A percentile compares a stretch with the other conserved stretches of the same genome.
phyloP scores from a whole-genome alignment of 2,797 vertebrate genomes.

The Cirrhinus molitorella region DNA sequence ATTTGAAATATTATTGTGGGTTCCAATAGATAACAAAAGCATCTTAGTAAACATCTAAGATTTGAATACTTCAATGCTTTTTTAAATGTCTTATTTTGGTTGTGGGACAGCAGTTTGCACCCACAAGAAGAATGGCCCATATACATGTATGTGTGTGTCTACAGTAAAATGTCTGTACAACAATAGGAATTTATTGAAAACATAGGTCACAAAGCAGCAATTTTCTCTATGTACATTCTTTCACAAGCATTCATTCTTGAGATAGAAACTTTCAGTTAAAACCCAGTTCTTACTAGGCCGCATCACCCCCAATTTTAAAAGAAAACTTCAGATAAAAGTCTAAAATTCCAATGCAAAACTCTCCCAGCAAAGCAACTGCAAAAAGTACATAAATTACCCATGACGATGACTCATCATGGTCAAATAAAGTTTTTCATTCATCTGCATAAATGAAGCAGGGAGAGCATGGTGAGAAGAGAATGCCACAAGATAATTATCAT shows the following conservation, averaged over 20 bases:
- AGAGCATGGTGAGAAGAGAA: neutral
- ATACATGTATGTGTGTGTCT: neutral
- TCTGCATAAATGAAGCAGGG: constrained; percentile 7
- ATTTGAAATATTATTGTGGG: too few relatives aligned
- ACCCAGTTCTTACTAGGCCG: neutral
- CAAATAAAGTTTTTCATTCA: constrained; percentile 12
- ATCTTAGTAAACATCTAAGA: too few relatives aligned
- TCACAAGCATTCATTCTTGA: neutral
- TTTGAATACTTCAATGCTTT: too few relatives aligned
- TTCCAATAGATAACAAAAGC: too few relatives aligned
- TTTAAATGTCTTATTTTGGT: too few relatives aligned
- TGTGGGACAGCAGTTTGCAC: too few relatives aligned
- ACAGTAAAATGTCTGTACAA: neutral
- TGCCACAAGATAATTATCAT: constrained; percentile 17
- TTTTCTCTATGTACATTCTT: neutral
- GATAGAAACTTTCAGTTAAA: neutral
- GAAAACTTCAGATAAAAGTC: neutral
- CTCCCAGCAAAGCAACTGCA: neutral
- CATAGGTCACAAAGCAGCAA: neutral
- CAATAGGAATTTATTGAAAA: neutral
- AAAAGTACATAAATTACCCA: neutral
- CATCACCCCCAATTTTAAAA: neutral
- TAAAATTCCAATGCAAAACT: neutral
- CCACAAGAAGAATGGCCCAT: too few relatives aligned
- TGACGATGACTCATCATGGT: neutral